Percentiles rank a stretch among this genome's conserved stretches.
Conservation (phyloP, 2,797 vertebrate species). For the Hippopotamyrus pictus region DNA sequence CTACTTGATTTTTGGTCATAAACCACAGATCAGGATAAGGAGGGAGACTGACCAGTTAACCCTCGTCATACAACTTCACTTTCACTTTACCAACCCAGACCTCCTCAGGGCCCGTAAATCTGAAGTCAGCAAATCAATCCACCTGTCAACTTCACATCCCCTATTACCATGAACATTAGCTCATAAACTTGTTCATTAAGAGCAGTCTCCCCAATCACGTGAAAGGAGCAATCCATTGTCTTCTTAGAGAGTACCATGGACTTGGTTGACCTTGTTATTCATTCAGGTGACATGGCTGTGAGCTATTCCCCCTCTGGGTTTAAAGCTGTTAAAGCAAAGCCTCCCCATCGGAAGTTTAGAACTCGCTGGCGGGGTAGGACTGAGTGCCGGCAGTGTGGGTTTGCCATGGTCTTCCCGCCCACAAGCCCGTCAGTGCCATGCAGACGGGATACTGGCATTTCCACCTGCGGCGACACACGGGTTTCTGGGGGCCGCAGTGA, state of each 20-base stretch:
- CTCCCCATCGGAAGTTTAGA: neutral
- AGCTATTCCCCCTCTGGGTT: neutral
- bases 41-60: too few species aligned
- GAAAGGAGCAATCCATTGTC: too few species aligned
- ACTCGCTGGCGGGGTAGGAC: neutral
- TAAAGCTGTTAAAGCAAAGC: neutral
- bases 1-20: too few species aligned
- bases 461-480: conserved; percentile 53
- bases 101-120: neutral
- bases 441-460: conserved; percentile 64
- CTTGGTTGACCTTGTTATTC: neutral
- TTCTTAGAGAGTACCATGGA: too few species aligned
- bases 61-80: neutral
- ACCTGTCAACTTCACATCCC: neutral
- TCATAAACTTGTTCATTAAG: neutral
- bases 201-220: too few species aligned
- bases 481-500: conserved; percentile 48
- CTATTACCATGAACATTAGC: neutral
- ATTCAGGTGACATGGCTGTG: neutral
- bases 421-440: conserved; percentile 45
- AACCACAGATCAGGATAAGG: too few species aligned
- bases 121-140: neutral
- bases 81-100: neutral
- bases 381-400: neutral
- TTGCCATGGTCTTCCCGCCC: neutral